These are phyloP conservation scores for Chrosomus eos DNA, from an alignment of 2,797 vertebrate genomes.

Conservation along the genomic window DNA sequence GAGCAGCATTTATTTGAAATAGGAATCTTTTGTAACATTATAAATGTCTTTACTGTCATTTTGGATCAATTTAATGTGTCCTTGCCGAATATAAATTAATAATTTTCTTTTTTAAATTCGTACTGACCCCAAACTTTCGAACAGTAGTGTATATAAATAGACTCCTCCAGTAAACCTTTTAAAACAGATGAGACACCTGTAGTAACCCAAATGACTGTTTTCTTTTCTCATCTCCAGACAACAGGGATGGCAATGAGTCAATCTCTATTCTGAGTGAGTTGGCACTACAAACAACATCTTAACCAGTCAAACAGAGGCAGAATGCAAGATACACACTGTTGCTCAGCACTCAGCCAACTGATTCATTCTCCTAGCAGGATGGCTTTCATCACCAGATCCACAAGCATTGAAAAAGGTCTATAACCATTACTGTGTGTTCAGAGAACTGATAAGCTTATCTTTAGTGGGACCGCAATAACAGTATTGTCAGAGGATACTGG, in stretches of 20 bases:
- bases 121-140: background rate
- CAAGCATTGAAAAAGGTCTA: conserved; percentile 62
- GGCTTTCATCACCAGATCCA: conserved; percentile 31
- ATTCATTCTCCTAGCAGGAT: conserved; percentile 21
- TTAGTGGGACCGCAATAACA: conserved; percentile 56
- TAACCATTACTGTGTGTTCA: conserved; percentile 58
- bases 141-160: background rate
- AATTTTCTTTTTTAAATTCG: background rate
- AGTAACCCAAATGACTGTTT: conserved; percentile 13
- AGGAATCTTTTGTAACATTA: background rate
- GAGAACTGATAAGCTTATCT: conserved; percentile 60
- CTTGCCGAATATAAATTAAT: background rate
- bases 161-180: background rate
- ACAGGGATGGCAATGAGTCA: background rate
- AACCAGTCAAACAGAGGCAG: conserved; percentile 22
- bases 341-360: conserved; percentile 21
- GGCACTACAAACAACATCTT: conserved; percentile 11
- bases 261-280: conserved; percentile 13
- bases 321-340: conserved; percentile 25
- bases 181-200: conserved; percentile 17
- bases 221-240: conserved; percentile 15
- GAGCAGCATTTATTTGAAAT: no score
- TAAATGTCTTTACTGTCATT: background rate
- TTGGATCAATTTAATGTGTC: background rate
- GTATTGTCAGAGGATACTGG: conserved; percentile 58